Evolutionary conservation across 2,888 invertebrate genomes (phyloP), one percentile per base, ranked within the genome.

Genomic region (Gastrophysa polygoni): DNA sequence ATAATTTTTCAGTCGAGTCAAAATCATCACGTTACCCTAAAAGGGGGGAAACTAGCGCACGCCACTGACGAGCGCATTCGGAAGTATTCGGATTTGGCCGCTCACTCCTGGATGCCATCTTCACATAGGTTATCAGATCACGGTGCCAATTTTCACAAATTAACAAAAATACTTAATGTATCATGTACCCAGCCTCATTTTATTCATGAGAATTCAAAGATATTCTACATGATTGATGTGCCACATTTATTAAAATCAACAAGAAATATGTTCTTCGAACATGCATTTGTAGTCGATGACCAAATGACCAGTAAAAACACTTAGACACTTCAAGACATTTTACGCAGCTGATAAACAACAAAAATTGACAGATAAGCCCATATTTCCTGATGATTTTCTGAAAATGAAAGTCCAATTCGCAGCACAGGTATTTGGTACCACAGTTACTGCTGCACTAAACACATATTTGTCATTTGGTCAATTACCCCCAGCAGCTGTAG

Each of bases 361-460:
- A 10, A 70, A 68, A 63, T 51, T 70, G 16, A 68, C 70, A n/a
- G n/a, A 8, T 46, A 17, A 44, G 54, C 71, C 68, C 59, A 64
- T 71, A 14, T 43, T 54, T 49, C 68, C 64, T 1, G 64, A 52
- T 17, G 64, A 64, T 34, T 69, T 71, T 49, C 57, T 66, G 51
- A 70, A 68, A 65, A 70, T 49, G 49, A 28, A 49, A 49, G 49
- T 24, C 7, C 21, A 49, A 24, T 20, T 10, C 14, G 48, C 48
- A 11, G 61, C 61, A 61, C 68, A 69, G 48, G 59, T 70, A 6
- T 69, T 71, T 8, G 69, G 69, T 60, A 24, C 38, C 20, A 60
- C 69, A 18, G 68, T 70, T 6, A 58, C 63, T 7, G 63, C 55
- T 46, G 67, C 44, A 16, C 38, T 69, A n/a, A 28, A 59, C 51